Percentiles rank a stretch among this genome's conserved stretches.
Evolutionary conservation across 1,140 invertebrate species (phyloP).

Genomic region (Ridgeia piscesae): DNA sequence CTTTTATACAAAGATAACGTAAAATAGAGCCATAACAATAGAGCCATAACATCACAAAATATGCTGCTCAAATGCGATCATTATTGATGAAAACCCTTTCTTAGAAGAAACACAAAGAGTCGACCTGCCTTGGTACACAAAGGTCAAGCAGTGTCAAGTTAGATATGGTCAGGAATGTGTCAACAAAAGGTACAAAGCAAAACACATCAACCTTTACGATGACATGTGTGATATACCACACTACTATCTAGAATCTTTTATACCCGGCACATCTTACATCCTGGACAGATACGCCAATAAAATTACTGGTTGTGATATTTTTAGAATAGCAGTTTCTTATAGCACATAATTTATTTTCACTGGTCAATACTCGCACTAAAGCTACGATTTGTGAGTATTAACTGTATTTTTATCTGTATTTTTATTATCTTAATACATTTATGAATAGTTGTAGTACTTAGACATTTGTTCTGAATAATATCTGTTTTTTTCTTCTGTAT

Average conservation of each 20-base stretch:
- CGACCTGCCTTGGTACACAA: neutral
- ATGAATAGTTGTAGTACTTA: neutral
- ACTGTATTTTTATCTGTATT: too few relatives aligned
- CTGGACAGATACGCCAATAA: neutral
- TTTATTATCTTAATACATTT: neutral
- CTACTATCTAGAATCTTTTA: neutral
- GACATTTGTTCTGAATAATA: too few relatives aligned
- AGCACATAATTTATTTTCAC: neutral
- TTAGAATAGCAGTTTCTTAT: too few relatives aligned
- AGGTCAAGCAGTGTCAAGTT: neutral
- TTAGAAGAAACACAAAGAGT: neutral
- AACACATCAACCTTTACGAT: neutral
- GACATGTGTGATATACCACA: neutral
- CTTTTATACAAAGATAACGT: too few relatives aligned
- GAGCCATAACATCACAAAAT: neutral
- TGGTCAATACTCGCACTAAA: neutral
- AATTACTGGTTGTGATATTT: neutral
- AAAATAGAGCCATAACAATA: neutral
- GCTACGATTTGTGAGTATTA: too few relatives aligned
- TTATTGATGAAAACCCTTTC: neutral
- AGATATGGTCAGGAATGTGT: neutral
- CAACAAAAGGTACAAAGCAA: neutral
- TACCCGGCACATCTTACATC: neutral
- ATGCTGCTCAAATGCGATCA: neutral
- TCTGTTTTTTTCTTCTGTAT: too few relatives aligned